Evolutionary conservation across 2,888 invertebrate species (phyloP).

Genomic region (Lepidocyrtinus sp.): DNA sequence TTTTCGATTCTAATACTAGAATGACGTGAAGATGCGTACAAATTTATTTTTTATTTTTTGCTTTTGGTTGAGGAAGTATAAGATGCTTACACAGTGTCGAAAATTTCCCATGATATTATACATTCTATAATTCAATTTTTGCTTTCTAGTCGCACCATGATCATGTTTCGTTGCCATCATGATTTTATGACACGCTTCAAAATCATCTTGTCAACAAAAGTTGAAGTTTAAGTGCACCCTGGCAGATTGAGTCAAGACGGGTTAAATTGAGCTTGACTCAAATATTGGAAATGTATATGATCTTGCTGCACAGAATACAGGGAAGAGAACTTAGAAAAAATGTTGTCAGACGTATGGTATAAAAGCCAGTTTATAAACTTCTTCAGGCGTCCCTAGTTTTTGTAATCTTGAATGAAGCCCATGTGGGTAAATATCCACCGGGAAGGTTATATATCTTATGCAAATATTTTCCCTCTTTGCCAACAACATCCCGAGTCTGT

Average conservation of each 20-base stretch:
- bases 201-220: slow-evolving; percentile 1
- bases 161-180: background rate
- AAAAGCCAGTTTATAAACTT: too few relatives aligned
- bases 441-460: too few relatives aligned
- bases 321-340: background rate
- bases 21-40: background rate
- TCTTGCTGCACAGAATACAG: background rate
- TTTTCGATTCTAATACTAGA: too few relatives aligned
- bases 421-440: background rate
- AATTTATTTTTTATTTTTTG: background rate
- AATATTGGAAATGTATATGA: background rate
- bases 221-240: slow-evolving; percentile 6
- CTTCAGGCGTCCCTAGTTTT: too few relatives aligned
- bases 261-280: slow-evolving; percentile 31
- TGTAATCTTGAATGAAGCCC: background rate
- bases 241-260: background rate
- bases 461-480: too few relatives aligned
- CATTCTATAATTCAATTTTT: too few relatives aligned
- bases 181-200: background rate
- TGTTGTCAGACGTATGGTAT: too few relatives aligned
- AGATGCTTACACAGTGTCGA: background rate
- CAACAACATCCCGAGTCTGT: background rate
- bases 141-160: background rate
- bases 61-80: background rate
- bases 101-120: too few relatives aligned